Base-by-base conservation (phyloP, 2,888 invertebrate species). In the Notodonta ziczac region DNA sequence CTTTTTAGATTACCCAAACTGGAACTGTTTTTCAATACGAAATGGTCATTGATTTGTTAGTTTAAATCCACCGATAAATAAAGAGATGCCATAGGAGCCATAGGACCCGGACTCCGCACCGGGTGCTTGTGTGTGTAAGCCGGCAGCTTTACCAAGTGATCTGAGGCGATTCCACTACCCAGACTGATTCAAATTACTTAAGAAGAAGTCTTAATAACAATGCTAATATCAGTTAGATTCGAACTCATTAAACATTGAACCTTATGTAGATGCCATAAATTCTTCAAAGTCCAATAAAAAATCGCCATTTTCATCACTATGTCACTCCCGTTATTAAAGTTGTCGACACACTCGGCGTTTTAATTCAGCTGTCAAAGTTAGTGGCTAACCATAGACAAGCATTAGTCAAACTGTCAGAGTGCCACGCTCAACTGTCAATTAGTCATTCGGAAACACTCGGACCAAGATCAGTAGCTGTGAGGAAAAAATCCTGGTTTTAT, bases 371-470 rank as follows among this genome's bases (percentile, higher is more conserved):
- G 80, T 84, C 86, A 79, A 86, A 82, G 77, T 77, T 69, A 62
- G 76, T 66, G 79, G 78, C 80, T 75, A 81, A 80, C 83, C 81
- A 85, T 86, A 86, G 85, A 81, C 83, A 79, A 85, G 78, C 92
- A 93, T 93, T 90, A 90, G 87, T 93, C 91, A 92, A 90, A 80
- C 86, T 90, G 92, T 91, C 93, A 88, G 89, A 86, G 83, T 76
- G 76, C 80, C 78, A 76, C 86, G 80, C 82, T 73, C 81, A 85
- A 85, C 89, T 90, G 91, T 91, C 89, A 87, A 87, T 91, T 87
- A 83, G 81, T 85, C 86, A 86, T 90, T 87, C 85, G 67, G 66
- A 67, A 69, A 72, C 66, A 72, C 65, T 64, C 83, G 80, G 77
- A 81, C 83, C 80, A 77, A 81, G 78, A 82, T 81, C 80, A 83